Evolutionary conservation across 2,888 invertebrate species (phyloP), one percentile per base, ranked within the genome.

Genomic region (Dicycla oo): DNA sequence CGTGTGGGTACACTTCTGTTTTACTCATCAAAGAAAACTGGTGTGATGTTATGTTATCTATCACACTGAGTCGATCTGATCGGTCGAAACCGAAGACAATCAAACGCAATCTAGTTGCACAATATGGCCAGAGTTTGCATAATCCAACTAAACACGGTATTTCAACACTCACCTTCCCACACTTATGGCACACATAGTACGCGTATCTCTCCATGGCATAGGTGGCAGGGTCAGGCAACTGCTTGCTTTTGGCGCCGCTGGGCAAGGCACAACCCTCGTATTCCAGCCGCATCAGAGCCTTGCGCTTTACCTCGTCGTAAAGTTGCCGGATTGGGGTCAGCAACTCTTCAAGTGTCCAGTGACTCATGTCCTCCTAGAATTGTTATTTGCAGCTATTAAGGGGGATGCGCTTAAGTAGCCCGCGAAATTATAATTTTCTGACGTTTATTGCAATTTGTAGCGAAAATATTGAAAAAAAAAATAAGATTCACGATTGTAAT

Each of bases 171-270:
- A 97, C 97, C 96, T 98, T 98, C 82, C 97, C 97, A 91, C 99
- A 99, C 92, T 99, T 99, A 92, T 97, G 99, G 93, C 99, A 99
- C 43, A 99, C 99, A 90, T 99, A 99, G 93, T 99, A 99, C 0
- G 99, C 99, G 91, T 99, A 99, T 87, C 99, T 97, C 88, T 99
- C 99, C 99, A 99, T 99, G 5, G 99, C 99, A 93, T 98, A 98
- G 0, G 97, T 96, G 2, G 98, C 98, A 1, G 99, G 97, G 92
- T 99, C 98, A 70, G 98, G 97, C 62, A 97, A 97, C 0, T 97
- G 97, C 80, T 98, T 97, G 0, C 97, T 97, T 87, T 97, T 97
- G 78, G 98, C 81, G 8, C 86, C 81, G 87, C 97, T 97, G 0
- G 97, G 97, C 86, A 97, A 97, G 77, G 98, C 97, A 58, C 99